phyloP scores from a whole-genome alignment of 2,113 vertebrate species.

The Paratilapia polleni region DNA sequence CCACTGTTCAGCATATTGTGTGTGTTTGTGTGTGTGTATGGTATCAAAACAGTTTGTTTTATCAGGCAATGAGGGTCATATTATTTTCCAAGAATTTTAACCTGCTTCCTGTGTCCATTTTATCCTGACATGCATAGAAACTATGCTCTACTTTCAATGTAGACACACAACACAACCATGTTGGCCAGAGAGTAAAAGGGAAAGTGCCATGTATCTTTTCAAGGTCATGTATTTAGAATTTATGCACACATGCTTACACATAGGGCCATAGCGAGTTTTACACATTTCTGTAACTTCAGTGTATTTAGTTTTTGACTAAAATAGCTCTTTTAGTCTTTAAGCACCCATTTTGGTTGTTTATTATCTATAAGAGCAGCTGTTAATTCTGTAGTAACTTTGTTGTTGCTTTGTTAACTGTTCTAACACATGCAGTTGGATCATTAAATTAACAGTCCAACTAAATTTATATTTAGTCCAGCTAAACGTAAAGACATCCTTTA shows the following conservation, averaged over 20 bases:
- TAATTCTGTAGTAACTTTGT: too few relatives aligned
- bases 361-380: too few relatives aligned
- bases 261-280: not conserved
- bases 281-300: not conserved
- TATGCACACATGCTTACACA: not conserved
- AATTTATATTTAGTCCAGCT: too few relatives aligned
- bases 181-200: not conserved
- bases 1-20: not conserved
- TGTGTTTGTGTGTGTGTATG: conserved; percentile 8
- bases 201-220: not conserved
- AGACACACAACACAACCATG: not conserved
- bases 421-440: too few relatives aligned
- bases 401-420: too few relatives aligned
- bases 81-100: conserved; percentile 13
- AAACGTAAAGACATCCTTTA: too few relatives aligned
- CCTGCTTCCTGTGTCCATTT: not conserved
- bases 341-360: too few relatives aligned
- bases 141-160: accelerated
- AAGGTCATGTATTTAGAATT: not conserved
- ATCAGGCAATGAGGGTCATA: not conserved
- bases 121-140: not conserved
- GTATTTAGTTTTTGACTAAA: not conserved
- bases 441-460: too few relatives aligned
- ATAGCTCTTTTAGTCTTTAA: too few relatives aligned
- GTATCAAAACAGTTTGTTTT: conserved; percentile 29